Percentiles rank a stretch among this genome's conserved stretches.
phyloP scores from a whole-genome alignment of 2,113 vertebrate species.

The Bubo bubo region DNA sequence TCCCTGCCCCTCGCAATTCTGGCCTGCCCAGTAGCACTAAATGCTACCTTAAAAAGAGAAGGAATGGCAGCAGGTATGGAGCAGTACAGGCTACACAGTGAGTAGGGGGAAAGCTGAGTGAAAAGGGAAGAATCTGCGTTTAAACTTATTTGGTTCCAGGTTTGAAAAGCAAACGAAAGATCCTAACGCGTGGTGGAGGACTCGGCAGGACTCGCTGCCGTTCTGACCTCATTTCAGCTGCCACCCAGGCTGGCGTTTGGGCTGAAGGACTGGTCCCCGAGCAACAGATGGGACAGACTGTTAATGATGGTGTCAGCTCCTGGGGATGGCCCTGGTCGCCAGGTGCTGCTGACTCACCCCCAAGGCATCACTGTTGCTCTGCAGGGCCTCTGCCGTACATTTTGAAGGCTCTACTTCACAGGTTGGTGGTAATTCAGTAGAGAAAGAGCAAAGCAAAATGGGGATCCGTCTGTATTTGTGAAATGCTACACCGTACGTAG shows the following conservation, averaged over 20 bases:
- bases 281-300: not conserved
- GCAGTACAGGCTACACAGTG: accelerated
- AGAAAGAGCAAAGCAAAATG: not conserved
- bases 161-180: not conserved
- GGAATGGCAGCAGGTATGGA: not conserved
- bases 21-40: not conserved
- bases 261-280: not conserved
- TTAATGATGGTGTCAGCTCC: not conserved
- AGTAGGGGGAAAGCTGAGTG: not conserved
- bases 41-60: not conserved
- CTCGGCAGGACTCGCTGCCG: not conserved
- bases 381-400: accelerated
- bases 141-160: not conserved
- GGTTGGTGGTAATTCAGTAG: not conserved
- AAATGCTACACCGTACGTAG: not conserved
- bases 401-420: not conserved
- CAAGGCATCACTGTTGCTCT: not conserved
- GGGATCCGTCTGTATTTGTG: not conserved
- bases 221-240: not conserved
- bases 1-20: not conserved
- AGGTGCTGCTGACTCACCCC: not conserved
- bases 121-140: not conserved
- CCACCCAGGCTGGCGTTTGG: not conserved
- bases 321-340: not conserved
- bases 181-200: accelerated